Conservation (phyloP, 2,888 invertebrate genomes). For the Cataglyphis rosenhaueri region DNA sequence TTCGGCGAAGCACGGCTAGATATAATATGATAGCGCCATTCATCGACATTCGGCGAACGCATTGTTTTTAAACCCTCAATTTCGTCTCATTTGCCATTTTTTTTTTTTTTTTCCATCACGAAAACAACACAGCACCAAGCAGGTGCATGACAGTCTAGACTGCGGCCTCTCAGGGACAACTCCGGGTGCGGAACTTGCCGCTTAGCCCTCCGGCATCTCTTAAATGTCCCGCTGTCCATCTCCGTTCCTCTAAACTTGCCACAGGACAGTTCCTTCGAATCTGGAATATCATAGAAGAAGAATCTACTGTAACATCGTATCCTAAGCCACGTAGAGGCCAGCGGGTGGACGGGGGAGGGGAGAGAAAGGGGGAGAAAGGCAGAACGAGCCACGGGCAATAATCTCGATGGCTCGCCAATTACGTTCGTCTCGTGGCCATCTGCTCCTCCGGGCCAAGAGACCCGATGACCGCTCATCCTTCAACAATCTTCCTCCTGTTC, state of each 20-base stretch:
- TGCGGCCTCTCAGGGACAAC: conserved; percentile 57
- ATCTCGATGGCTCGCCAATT: conserved; percentile 83
- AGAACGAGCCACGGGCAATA: conserved; percentile 79
- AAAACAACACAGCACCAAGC: conserved; percentile 53
- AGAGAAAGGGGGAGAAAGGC: conserved; percentile 16
- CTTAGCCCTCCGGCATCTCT: conserved; percentile 52
- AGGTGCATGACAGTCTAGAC: conserved; percentile 70
- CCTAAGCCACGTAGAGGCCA: conserved; percentile 10
- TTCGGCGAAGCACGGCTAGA: background rate
- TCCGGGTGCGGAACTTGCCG: conserved; percentile 16
- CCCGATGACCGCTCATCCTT: conserved; percentile 76
- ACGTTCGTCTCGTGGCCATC: conserved; percentile 84
- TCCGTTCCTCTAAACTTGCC: conserved; percentile 16
- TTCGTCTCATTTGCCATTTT: background rate
- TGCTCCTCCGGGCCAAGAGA: conserved; percentile 79
- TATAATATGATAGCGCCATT: background rate
- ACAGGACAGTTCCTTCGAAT: conserved; percentile 52
- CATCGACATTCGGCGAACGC: background rate
- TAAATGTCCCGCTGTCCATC: conserved; percentile 29
- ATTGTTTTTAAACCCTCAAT: conserved; percentile 9
- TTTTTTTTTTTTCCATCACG: conserved; percentile 28
- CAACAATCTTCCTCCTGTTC: conserved; percentile 67
- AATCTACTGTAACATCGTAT: background rate
- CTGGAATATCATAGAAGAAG: conserved; percentile 55
- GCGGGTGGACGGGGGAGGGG: background rate